A percentile compares a stretch with the other conserved stretches of the same genome.
Evolutionary conservation across 2,113 vertebrate species (phyloP).

Genomic region (Alethe castanea): DNA sequence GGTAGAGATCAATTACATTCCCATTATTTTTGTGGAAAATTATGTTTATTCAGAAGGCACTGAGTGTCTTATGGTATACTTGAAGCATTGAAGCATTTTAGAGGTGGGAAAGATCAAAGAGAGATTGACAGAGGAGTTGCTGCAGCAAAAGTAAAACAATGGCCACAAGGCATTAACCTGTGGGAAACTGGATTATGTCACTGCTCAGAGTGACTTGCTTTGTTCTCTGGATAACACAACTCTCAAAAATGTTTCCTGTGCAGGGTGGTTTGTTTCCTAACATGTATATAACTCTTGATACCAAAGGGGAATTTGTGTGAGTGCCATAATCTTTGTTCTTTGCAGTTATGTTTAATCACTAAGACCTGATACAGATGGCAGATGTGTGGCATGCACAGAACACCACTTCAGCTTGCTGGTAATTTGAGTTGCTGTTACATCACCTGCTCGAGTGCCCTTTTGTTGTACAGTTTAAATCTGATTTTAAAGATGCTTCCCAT

Average conservation of each 20-base stretch:
- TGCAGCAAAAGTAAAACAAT: not conserved
- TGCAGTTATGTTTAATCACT: not conserved
- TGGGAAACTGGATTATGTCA: not conserved
- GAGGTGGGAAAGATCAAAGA: not conserved
- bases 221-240: not conserved
- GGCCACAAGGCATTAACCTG: not conserved
- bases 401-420: not conserved
- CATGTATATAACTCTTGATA: not conserved
- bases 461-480: not conserved
- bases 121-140: not conserved
- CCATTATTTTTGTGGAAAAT: not conserved
- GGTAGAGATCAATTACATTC: not conserved
- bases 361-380: not conserved
- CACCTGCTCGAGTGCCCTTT: not conserved
- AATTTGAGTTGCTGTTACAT: not conserved
- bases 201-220: not conserved
- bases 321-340: not conserved
- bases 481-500: not conserved
- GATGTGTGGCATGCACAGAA: not conserved
- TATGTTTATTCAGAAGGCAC: not conserved
- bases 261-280: not conserved
- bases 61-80: not conserved
- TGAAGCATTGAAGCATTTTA: not conserved
- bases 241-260: not conserved
- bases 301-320: not conserved